Base-by-base conservation (phyloP, 1,140 invertebrate species). In the Ostrea edulis region DNA sequence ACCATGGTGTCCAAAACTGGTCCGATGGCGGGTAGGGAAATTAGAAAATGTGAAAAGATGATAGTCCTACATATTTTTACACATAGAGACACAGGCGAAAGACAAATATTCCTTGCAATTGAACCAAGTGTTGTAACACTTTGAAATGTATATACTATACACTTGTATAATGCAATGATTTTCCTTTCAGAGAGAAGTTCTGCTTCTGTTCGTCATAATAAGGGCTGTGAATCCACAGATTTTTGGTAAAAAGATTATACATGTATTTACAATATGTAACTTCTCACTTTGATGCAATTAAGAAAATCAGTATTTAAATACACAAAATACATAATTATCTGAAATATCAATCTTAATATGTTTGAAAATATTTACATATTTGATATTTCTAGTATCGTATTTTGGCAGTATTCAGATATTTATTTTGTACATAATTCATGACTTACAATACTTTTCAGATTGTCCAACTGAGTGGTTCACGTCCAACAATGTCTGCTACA, bases 381-480 rank as follows among this genome's bases (percentile, higher is more conserved):
- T 20, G 58, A n/a, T n/a, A 62, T n/a, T 62, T 62, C 58, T 62
- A 62, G 14, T 62, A 62, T 14, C n/a, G 12, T 44, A 12, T 29
- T 77, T 29, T 3, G 12, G 25, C 9, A 12, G 7, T 5, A 71
- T 71, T 71, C 4, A 29, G 29, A 77, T 7, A 35, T 25, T 53
- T 20, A 2, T 82, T 22, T 77, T 77, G 9, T n/a, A 9, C 68
- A 3, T n/a, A 1, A 71, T 5, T 81, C 29, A 22, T 17, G 55
- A 62, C 20, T 35, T 71, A 71, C 35, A 22, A 82, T 44, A 2
- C 12, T 71, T 88, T 88, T 81, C 52, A 91, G 90, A 91, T 65
- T 91, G 90, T 44, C 90, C 90, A n/a, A 65, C 62, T 29, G 87
- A 84, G 9, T 91, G 90, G 90, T 44, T 90, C 2, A 68, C 25